phyloP scores from a whole-genome alignment of 2,113 vertebrate genomes.

The Ia io region DNA sequence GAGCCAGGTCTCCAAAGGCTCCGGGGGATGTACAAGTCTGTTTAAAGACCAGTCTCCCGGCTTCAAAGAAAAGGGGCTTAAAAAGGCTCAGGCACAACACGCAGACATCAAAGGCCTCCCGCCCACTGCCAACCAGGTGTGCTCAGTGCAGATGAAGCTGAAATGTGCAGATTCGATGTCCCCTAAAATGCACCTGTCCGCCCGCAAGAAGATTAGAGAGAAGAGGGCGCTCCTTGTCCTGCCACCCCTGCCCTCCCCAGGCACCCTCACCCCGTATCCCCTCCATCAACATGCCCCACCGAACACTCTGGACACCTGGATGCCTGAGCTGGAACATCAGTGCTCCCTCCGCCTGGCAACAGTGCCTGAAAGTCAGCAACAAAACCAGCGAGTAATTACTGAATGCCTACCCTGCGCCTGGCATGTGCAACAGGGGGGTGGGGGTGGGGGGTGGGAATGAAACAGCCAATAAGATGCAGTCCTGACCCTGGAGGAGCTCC shows the following conservation, averaged over 20 bases:
- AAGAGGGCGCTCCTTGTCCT: neutral
- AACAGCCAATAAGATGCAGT: neutral
- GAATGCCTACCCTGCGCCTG: neutral
- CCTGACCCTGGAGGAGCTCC: neutral
- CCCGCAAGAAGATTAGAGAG: neutral
- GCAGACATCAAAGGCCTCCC: constrained; percentile 64
- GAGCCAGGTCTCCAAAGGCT: neutral
- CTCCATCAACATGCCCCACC: neutral
- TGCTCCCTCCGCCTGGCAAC: neutral
- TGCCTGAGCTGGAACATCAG: neutral
- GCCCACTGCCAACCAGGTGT: constrained; percentile 41
- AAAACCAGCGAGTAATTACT: too few species aligned
- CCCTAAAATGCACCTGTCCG: constrained; percentile 61
- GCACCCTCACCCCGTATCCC: neutral
- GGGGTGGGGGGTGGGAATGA: neutral
- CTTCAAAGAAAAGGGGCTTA: constrained; percentile 64
- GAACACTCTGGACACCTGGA: neutral
- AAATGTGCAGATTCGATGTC: constrained; percentile 62
- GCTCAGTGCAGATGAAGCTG: constrained; percentile 51
- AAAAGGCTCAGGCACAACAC: constrained; percentile 34
- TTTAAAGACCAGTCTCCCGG: neutral
- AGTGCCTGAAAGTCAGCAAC: neutral
- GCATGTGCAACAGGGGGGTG: accelerated
- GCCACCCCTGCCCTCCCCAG: neutral
- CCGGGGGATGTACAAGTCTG: neutral